A percentile compares a stretch with the other conserved stretches of the same genome.
Conservation (phyloP, 2,888 invertebrate species). For the Carabus problematicus region DNA sequence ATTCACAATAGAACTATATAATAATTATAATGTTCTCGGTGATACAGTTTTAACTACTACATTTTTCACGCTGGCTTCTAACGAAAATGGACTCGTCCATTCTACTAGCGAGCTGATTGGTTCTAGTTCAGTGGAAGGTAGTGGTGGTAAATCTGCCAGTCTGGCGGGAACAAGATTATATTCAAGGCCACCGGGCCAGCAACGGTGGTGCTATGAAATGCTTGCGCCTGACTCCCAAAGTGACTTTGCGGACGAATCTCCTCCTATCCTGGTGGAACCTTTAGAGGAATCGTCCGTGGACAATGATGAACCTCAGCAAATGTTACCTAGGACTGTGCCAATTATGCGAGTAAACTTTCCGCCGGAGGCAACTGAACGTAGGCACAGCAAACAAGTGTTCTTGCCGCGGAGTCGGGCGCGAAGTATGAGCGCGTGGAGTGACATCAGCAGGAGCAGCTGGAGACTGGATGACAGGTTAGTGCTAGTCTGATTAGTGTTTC, state of each 20-base stretch:
- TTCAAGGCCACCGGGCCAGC: conserved; percentile 50
- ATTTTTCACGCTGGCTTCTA: too few relatives aligned
- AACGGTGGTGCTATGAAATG: conserved; percentile 60
- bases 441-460: conserved; percentile 84
- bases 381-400: conserved; percentile 59
- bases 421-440: conserved; percentile 89
- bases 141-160: conserved; percentile 19
- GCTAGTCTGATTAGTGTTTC: too few relatives aligned
- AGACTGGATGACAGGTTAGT: conserved; percentile 77
- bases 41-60: too few relatives aligned
- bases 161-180: conserved; percentile 51
- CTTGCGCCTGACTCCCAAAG: conserved; percentile 53
- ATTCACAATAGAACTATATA: too few relatives aligned
- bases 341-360: conserved; percentile 74
- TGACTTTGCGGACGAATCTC: conserved; percentile 51
- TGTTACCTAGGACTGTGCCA: conserved; percentile 48
- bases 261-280: conserved; percentile 41
- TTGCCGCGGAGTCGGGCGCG: conserved; percentile 64
- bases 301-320: conserved; percentile 46
- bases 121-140: background rate
- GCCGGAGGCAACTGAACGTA: conserved; percentile 63
- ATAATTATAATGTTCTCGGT: too few relatives aligned
- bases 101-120: conserved; percentile 10
- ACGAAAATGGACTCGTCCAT: background rate
- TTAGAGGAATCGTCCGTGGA: conserved; percentile 47